These are phyloP conservation scores for Myiozetetes cayanensis DNA, from an alignment of 2,113 vertebrate genomes.

Conservation along the genomic window DNA sequence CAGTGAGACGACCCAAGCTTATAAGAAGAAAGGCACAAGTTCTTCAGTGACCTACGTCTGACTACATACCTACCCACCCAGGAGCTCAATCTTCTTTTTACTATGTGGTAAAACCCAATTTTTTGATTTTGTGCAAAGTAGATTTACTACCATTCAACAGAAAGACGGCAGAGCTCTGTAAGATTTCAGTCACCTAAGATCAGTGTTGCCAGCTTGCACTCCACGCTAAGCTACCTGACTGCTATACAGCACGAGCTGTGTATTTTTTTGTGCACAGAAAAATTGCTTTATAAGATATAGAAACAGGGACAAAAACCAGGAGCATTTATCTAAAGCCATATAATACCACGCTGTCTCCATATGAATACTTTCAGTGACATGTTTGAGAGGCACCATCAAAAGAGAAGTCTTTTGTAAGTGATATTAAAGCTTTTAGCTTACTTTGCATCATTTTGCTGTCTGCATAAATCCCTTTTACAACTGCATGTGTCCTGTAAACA, in stretches of 20 bases:
- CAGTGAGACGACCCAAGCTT: background rate
- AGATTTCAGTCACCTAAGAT: background rate
- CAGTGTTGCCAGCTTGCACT: background rate
- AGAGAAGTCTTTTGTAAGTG: background rate
- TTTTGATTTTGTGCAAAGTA: background rate
- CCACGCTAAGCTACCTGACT: background rate
- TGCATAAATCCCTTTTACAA: conserved; percentile 10
- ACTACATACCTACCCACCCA: background rate
- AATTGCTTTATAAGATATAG: background rate
- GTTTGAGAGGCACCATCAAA: background rate
- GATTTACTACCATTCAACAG: background rate
- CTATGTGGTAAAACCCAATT: background rate
- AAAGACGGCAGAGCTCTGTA: background rate
- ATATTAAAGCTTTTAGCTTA: conserved; percentile 50
- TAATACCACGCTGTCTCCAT: background rate
- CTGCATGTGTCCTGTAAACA: conserved; percentile 10
- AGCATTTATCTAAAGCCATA: background rate
- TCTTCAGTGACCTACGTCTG: background rate
- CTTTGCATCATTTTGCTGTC: conserved; percentile 30
- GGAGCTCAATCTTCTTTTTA: background rate
- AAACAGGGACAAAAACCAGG: background rate
- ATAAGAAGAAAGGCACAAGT: background rate
- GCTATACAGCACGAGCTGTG: fast-evolving
- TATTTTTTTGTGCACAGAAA: background rate
- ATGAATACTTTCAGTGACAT: background rate